These are phyloP conservation scores for Cyclina sinensis DNA, from an alignment of 1,140 invertebrate species.

Conservation along the genomic window DNA sequence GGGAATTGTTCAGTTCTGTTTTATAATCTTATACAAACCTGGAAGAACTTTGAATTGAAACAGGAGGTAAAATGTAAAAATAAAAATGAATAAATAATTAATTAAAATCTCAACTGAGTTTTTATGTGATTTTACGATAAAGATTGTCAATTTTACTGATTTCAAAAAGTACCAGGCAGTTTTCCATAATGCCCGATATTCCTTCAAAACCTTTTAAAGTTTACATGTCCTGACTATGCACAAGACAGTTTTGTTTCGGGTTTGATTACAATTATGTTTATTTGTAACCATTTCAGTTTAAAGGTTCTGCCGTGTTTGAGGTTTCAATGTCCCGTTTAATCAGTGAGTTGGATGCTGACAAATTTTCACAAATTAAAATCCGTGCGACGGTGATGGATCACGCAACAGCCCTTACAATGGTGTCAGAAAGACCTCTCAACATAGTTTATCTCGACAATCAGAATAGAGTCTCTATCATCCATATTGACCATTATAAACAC, in stretches of 20 bases:
- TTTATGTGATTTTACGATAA: no score
- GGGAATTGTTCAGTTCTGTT: constrained; percentile 2
- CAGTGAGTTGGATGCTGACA: background rate
- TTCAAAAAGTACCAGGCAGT: no score
- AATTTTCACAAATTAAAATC: background rate
- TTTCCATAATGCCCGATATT: no score
- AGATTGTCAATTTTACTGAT: no score
- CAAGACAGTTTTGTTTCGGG: no score
- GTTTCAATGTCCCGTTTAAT: background rate
- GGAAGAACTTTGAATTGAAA: background rate
- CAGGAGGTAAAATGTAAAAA: background rate
- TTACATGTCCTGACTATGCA: no score
- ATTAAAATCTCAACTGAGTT: no score
- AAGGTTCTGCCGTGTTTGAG: background rate
- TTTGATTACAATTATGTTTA: no score
- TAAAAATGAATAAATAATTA: no score
- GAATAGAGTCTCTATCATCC: background rate
- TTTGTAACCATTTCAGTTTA: background rate
- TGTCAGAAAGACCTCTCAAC: background rate
- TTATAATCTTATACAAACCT: background rate
- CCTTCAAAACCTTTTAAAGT: no score
- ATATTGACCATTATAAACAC: background rate
- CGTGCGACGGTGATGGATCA: constrained; percentile 34
- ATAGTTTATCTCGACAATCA: background rate
- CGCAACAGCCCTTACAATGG: constrained; percentile 16